Conservation (phyloP, 2,888 invertebrate genomes). For the Adelphocoris suturalis region DNA sequence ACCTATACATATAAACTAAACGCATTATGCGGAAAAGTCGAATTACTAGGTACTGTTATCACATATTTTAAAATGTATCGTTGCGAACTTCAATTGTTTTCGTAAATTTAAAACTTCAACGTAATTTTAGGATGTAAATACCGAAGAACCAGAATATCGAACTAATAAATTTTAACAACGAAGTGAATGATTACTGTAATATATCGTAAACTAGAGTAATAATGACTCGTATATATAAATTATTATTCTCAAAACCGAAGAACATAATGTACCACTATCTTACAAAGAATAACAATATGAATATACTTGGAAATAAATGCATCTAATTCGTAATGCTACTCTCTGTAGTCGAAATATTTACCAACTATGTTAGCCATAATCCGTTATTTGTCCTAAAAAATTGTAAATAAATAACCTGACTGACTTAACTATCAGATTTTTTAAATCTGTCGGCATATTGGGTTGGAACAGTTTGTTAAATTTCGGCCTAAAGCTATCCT, state of each 20-base stretch:
- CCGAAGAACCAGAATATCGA: neutral
- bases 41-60: neutral
- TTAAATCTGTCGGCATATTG: neutral
- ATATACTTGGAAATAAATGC: constrained; percentile 1
- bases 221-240: no score
- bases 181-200: neutral
- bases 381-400: neutral
- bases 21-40: neutral
- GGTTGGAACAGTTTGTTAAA: neutral
- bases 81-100: neutral
- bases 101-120: no score
- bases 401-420: constrained; percentile 23
- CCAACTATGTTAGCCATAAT: neutral
- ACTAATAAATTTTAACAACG: constrained; percentile 1
- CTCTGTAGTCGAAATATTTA: neutral
- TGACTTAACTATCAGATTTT: neutral
- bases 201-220: neutral
- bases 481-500: no score
- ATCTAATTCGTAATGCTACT: neutral
- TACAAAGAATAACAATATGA: neutral
- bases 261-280: no score
- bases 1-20: no score
- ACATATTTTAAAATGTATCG: neutral
- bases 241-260: no score
- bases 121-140: no score